Percentiles rank a stretch among this genome's conserved stretches.
Conservation (phyloP, 2,113 vertebrate species). For the Fregetta grallaria region DNA sequence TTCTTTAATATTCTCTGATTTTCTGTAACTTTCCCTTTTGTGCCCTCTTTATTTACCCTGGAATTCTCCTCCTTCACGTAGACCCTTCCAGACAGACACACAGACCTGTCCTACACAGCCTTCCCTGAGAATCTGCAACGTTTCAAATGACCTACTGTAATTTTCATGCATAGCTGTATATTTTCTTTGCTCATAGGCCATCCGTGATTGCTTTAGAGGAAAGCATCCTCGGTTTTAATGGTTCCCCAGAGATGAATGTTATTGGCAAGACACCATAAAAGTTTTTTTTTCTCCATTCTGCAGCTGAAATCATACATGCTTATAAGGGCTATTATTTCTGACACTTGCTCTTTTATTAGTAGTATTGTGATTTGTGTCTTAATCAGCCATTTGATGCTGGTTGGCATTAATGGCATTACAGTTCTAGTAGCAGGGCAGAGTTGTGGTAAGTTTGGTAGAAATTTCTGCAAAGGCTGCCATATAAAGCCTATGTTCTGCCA, state of each 20-base stretch:
- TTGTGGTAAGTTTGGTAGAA: not conserved
- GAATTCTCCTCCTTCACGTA: not conserved
- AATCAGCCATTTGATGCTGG: not conserved
- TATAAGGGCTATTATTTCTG: not conserved
- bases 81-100: not conserved
- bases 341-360: not conserved
- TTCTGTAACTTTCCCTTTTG: not conserved
- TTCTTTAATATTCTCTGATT: not conserved
- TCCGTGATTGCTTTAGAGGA: conserved; percentile 58
- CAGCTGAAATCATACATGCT: not conserved
- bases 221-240: conserved; percentile 71
- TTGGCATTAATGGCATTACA: not conserved
- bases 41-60: not conserved
- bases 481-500: not conserved
- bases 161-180: not conserved
- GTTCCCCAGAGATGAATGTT: conserved; percentile 64
- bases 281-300: not conserved
- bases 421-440: not conserved
- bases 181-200: not conserved
- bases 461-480: not conserved
- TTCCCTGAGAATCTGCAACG: not conserved
- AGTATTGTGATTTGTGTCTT: not conserved
- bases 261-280: conserved; percentile 58
- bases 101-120: not conserved
- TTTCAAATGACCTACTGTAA: not conserved